Evolutionary conservation across 2,113 vertebrate species (phyloP).

Genomic region (Spea bombifrons): DNA sequence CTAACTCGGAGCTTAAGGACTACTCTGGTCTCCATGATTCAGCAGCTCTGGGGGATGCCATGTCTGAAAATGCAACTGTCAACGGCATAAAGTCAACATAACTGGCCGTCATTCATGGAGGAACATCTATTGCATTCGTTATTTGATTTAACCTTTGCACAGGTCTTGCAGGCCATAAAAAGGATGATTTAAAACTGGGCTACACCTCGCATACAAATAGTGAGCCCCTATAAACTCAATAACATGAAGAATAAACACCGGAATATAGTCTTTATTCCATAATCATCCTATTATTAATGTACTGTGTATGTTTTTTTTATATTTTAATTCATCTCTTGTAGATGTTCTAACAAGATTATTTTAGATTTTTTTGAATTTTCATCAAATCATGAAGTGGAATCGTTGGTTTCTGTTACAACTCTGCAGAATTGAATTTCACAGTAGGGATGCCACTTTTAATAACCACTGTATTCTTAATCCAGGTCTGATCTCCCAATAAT

Average conservation of each 20-base stretch:
- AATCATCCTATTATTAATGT: slow-evolving; percentile 60
- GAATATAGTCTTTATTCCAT: neutral
- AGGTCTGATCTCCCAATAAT: too few species aligned
- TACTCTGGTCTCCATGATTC: slow-evolving; percentile 89
- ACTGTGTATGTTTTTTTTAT: slow-evolving; percentile 60
- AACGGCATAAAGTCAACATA: slow-evolving; percentile 80
- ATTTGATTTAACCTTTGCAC: slow-evolving; percentile 54
- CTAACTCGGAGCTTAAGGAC: slow-evolving; percentile 86
- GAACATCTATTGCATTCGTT: slow-evolving; percentile 22
- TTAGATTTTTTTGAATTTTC: too few species aligned
- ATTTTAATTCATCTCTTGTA: slow-evolving; percentile 54
- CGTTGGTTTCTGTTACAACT: too few species aligned
- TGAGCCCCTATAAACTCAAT: slow-evolving; percentile 38
- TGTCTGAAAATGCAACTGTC: slow-evolving; percentile 76
- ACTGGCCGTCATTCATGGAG: slow-evolving; percentile 42
- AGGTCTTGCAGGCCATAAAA: slow-evolving; percentile 55
- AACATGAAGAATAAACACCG: neutral
- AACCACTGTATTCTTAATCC: too few species aligned
- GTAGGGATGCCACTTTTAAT: too few species aligned
- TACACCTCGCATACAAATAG: slow-evolving; percentile 54
- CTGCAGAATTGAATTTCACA: too few species aligned
- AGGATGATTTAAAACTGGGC: slow-evolving; percentile 47
- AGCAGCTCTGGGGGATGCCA: slow-evolving; percentile 65
- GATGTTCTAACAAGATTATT: too few species aligned
- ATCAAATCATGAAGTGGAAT: too few species aligned